Conservation (phyloP, 2,888 invertebrate species). For the Eristalis arbustorum region DNA sequence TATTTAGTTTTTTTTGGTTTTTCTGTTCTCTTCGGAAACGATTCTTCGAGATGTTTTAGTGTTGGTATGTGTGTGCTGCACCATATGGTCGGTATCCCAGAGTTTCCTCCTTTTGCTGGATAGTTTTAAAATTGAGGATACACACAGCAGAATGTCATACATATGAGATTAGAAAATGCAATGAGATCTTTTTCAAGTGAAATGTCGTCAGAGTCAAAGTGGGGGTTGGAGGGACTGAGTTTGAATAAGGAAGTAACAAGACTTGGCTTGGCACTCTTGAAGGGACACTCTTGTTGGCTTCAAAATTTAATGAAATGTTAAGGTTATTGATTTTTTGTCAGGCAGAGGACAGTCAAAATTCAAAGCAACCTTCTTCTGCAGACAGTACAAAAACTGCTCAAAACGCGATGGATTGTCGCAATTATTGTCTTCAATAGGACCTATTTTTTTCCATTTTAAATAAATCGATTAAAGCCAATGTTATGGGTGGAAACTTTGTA, state of each 20-base stretch:
- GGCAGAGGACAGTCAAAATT: no score
- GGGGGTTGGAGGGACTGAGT: background rate
- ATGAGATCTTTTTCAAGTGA: slow-evolving; percentile 7
- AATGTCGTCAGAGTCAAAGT: background rate
- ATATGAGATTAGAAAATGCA: slow-evolving; percentile 23
- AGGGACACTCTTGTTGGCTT: no score
- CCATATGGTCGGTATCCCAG: slow-evolving; percentile 53
- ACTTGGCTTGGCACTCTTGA: no score
- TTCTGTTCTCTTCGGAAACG: background rate
- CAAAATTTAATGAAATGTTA: no score
- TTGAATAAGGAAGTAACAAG: background rate
- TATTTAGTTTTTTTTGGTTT: background rate
- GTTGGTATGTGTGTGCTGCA: slow-evolving; percentile 1
- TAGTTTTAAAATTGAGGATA: slow-evolving; percentile 15
- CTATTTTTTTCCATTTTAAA: no score
- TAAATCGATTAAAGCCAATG: no score
- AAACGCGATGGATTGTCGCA: no score
- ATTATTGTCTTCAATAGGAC: no score
- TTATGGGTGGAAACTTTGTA: no score
- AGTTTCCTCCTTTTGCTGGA: slow-evolving; percentile 14
- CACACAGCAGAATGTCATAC: slow-evolving; percentile 34
- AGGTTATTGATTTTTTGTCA: no score
- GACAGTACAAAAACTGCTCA: no score
- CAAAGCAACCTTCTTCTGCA: no score
- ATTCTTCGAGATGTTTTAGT: background rate